Percentiles rank a stretch among this genome's conserved stretches.
phyloP scores from a whole-genome alignment of 2,113 vertebrate species.

The Microcebus tavaratra region DNA sequence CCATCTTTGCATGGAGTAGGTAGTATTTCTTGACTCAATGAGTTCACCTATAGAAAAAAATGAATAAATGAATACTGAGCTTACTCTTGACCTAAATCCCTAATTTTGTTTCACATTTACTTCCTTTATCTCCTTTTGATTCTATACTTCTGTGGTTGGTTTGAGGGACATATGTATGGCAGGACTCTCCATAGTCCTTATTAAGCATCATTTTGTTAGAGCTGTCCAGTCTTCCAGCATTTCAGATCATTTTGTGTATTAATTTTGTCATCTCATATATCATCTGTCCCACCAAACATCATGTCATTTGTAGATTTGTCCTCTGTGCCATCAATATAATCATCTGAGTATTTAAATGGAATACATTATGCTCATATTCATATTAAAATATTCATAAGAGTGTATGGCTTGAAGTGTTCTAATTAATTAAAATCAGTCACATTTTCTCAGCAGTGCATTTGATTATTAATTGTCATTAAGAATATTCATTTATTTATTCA shows the following conservation, averaged over 20 bases:
- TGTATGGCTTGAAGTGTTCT: conserved; percentile 35
- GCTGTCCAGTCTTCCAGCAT: not conserved
- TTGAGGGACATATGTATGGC: not conserved
- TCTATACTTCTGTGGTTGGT: not conserved
- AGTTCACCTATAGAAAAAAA: not conserved
- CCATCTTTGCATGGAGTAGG: not conserved
- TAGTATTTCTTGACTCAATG: not conserved
- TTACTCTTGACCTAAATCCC: not conserved
- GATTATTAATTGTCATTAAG: not conserved
- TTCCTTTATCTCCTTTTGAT: not conserved
- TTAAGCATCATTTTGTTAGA: not conserved
- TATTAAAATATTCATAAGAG: conserved; percentile 55
- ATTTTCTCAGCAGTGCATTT: conserved; percentile 21
- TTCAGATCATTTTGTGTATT: not conserved
- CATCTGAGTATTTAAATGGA: conserved; percentile 35
- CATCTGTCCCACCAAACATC: not conserved
- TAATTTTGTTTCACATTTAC: not conserved
- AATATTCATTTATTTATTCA: not conserved
- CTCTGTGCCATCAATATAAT: not conserved
- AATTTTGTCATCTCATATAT: not conserved
- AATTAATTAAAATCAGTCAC: conserved; percentile 57
- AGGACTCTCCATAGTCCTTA: not conserved
- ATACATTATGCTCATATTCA: not conserved
- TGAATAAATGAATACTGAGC: not conserved
- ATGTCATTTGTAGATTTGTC: not conserved